Percentiles rank a stretch among this genome's conserved stretches.
These are phyloP conservation scores for Emydoidea blandingii DNA, from an alignment of 2,797 vertebrate species.

Conservation along the genomic window DNA sequence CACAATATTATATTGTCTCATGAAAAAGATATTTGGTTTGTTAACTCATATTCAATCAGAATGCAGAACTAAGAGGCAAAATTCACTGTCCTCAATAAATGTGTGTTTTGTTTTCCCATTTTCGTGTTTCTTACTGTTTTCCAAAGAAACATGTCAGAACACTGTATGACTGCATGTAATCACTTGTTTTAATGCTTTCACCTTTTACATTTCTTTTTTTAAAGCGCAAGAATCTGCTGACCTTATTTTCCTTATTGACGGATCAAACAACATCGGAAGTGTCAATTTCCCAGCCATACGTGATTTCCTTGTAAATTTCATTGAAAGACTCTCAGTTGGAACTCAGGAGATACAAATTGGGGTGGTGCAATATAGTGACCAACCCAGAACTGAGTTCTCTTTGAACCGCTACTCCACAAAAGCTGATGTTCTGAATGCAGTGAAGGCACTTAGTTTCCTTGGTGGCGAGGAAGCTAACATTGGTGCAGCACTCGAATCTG, in stretches of 20 bases:
- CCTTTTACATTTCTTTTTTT: conserved; percentile 89
- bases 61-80: conserved; percentile 92
- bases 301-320: conserved; percentile 93
- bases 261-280: conserved; percentile 97
- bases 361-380: conserved; percentile 90
- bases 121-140: conserved; percentile 88
- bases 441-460: conserved; percentile 87
- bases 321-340: conserved; percentile 92
- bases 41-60: conserved; percentile 89
- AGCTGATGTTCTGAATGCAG: conserved; percentile 86
- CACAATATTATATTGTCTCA: not conserved
- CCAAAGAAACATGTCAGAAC: conserved; percentile 87
- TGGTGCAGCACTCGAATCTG: conserved; percentile 91
- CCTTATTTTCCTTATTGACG: conserved; percentile 99
- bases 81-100: conserved; percentile 77
- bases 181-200: conserved; percentile 92
- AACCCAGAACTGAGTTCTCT: conserved; percentile 89
- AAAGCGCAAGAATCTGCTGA: conserved; percentile 95
- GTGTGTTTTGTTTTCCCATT: conserved; percentile 82
- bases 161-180: conserved; percentile 84
- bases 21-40: not conserved
- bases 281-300: conserved; percentile 91
- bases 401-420: conserved; percentile 91
- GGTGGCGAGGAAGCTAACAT: conserved; percentile 91
- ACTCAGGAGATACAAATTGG: conserved; percentile 90